Conservation (phyloP, 2,888 invertebrate species). For the Chydorus sphaericus region DNA sequence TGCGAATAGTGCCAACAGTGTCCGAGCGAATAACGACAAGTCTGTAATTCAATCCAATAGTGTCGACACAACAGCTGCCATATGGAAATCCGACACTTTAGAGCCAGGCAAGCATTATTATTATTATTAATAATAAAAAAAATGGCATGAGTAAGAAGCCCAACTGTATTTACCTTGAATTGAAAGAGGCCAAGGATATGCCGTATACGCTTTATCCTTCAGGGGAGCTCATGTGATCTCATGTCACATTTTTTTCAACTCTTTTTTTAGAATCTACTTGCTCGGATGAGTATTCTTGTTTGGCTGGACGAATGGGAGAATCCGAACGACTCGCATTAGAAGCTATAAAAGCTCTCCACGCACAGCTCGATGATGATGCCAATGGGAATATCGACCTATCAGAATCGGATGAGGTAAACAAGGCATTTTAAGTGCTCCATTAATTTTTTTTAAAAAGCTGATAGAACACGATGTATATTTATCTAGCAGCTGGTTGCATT, state of each 20-base stretch:
- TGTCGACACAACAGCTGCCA: too few relatives aligned
- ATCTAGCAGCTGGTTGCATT: too few relatives aligned
- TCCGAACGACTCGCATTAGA: slow-evolving; percentile 75
- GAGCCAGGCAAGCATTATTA: too few relatives aligned
- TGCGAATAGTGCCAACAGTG: too few relatives aligned
- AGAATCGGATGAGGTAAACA: slow-evolving; percentile 84
- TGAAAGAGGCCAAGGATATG: slow-evolving; percentile 2
- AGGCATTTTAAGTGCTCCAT: neutral
- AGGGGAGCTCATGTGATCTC: neutral
- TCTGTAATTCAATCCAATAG: too few relatives aligned
- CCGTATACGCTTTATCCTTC: neutral
- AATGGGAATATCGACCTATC: slow-evolving; percentile 93
- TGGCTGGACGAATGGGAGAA: slow-evolving; percentile 13
- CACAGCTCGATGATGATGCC: slow-evolving; percentile 91
- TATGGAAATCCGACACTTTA: too few relatives aligned
- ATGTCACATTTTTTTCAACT: neutral
- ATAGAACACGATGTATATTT: too few relatives aligned
- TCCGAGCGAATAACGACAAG: too few relatives aligned
- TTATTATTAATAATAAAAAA: too few relatives aligned
- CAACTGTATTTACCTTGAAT: too few relatives aligned
- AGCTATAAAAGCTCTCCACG: slow-evolving; percentile 81
- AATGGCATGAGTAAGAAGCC: too few relatives aligned
- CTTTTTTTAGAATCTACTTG: neutral
- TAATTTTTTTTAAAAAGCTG: neutral
- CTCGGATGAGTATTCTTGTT: slow-evolving; percentile 4